A percentile compares a stretch with the other conserved stretches of the same genome.
phyloP scores from a whole-genome alignment of 2,113 vertebrate species.

The Albula goreensis region DNA sequence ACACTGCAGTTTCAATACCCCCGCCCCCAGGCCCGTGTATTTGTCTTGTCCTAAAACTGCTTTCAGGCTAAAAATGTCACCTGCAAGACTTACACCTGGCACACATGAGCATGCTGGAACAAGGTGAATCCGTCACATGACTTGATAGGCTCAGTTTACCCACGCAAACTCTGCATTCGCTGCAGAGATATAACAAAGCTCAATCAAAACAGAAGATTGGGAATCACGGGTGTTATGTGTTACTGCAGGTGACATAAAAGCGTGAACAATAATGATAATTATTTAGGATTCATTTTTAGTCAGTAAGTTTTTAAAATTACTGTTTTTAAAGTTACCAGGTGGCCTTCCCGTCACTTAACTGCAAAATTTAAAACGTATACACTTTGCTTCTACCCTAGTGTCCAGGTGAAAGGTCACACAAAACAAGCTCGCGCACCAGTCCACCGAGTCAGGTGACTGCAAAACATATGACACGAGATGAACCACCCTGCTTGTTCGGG shows the following conservation, averaged over 20 bases:
- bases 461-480: constrained; percentile 56
- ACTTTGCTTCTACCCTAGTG: neutral
- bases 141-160: too few relatives aligned
- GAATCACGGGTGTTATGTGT: too few relatives aligned
- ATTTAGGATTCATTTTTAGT: neutral
- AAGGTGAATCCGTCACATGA: neutral
- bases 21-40: too few relatives aligned
- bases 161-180: too few relatives aligned
- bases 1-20: too few relatives aligned
- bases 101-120: neutral
- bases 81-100: neutral
- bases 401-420: constrained; percentile 55
- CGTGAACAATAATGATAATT: neutral
- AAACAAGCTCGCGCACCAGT: constrained; percentile 59
- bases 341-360: neutral
- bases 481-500: constrained; percentile 55
- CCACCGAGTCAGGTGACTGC: constrained; percentile 80
- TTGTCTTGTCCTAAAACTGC: too few relatives aligned
- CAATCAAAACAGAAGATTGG: too few relatives aligned
- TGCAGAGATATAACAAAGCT: too few relatives aligned
- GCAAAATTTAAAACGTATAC: neutral
- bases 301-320: neutral
- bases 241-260: too few relatives aligned
- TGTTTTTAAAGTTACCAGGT: neutral
- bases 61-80: too few relatives aligned